These are phyloP conservation scores for Pangasius sanitwongsei DNA, from an alignment of 2,797 vertebrate species.

Conservation along the genomic window DNA sequence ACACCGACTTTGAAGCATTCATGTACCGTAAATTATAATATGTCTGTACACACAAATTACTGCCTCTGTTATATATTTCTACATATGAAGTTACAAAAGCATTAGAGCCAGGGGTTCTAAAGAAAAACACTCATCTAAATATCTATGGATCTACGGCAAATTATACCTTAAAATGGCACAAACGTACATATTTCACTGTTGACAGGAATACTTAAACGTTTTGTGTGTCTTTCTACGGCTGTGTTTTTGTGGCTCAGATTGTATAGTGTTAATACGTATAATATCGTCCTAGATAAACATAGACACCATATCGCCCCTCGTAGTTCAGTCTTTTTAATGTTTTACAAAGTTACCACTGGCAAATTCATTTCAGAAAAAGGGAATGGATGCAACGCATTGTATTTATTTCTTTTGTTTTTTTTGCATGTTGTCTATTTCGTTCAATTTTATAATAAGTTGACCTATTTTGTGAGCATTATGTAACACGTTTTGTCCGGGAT, in stretches of 20 bases:
- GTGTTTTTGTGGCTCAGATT: conserved; percentile 97
- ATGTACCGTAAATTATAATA: conserved; percentile 48
- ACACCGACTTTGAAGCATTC: conserved; percentile 56
- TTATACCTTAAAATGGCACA: conserved; percentile 85
- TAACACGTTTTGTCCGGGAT: conserved; percentile 92
- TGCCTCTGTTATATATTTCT: conserved; percentile 59
- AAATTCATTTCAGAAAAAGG: conserved; percentile 86
- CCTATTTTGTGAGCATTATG: conserved; percentile 90
- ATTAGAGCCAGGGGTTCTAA: conserved; percentile 55
- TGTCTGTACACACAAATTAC: conserved; percentile 56
- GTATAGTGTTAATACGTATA: conserved; percentile 98
- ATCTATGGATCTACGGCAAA: conserved; percentile 52
- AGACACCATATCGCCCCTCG: conserved; percentile 85
- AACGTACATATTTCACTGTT: conserved; percentile 82
- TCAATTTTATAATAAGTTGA: conserved; percentile 77
- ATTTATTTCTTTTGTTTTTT: conserved; percentile 93
- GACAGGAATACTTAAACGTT: conserved; percentile 80
- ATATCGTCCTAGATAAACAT: conserved; percentile 91
- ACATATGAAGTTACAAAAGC: conserved; percentile 50
- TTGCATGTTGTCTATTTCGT: conserved; percentile 92
- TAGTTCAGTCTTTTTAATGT: conserved; percentile 94
- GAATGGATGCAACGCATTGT: conserved; percentile 83
- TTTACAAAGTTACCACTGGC: conserved; percentile 84
- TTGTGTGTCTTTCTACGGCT: conserved; percentile 95
- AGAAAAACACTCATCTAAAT: conserved; percentile 48